These are phyloP conservation scores for Pogonus chalceus DNA, from an alignment of 1,140 invertebrate genomes.

Conservation along the genomic window DNA sequence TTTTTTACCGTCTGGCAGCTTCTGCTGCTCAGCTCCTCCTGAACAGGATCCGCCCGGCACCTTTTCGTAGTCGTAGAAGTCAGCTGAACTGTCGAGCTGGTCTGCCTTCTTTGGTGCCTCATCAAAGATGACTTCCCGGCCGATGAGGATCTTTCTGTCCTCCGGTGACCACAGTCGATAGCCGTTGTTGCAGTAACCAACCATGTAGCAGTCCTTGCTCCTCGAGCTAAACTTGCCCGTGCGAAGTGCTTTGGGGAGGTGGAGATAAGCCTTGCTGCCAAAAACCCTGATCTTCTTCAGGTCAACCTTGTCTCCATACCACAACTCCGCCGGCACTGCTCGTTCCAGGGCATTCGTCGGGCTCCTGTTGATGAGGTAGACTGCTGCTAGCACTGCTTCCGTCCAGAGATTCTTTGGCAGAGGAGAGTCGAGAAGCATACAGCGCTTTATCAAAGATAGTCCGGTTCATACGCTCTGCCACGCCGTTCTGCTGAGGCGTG, in stretches of 20 bases:
- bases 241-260: constrained; percentile 15
- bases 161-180: constrained; percentile 16
- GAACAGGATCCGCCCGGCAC: neutral
- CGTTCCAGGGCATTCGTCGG: constrained; percentile 18
- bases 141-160: constrained; percentile 19
- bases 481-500: constrained; percentile 36
- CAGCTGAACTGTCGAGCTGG: no score
- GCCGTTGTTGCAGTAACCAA: constrained; percentile 8
- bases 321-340: constrained; percentile 27
- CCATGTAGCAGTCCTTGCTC: constrained; percentile 9
- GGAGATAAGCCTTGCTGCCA: constrained; percentile 24
- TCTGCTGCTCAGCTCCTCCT: neutral
- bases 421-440: constrained; percentile 27
- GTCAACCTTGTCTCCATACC: constrained; percentile 20
- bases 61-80: no score
- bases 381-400: constrained; percentile 29
- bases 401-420: constrained; percentile 31
- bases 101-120: constrained; percentile 16
- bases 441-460: constrained; percentile 30
- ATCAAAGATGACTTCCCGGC: constrained; percentile 25
- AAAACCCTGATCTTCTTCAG: constrained; percentile 24
- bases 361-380: constrained; percentile 16
- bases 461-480: constrained; percentile 34
- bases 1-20: no score
- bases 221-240: neutral